Evolutionary conservation across 2,888 invertebrate species (phyloP), one percentile per base, ranked within the genome.

Genomic region (Hylaea fasciaria): DNA sequence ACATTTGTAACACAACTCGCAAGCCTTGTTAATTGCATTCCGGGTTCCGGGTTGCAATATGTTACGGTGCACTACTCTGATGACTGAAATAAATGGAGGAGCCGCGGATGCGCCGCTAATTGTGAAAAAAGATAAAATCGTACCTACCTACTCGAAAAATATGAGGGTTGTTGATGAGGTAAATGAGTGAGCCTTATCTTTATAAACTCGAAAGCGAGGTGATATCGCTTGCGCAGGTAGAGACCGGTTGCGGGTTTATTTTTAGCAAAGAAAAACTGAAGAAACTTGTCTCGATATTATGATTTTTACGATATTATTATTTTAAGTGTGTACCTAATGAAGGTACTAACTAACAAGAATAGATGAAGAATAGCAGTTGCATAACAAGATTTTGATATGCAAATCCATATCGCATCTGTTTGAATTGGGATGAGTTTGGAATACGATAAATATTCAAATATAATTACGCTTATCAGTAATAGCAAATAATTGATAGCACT

Each of bases 11-110:
- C 22, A 5, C 22, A 22, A 73, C 72, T 70, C 70, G 70, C 66
- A 71, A 65, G 72, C 70, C 67, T 72, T 75, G 72, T 72, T 81
- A 78, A 80, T 81, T 77, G 73, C 78, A 79, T 77, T 72, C 72
- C 72, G 61, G 66, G 60, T 77, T 72, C 72, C 72, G 61, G 66
- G 60, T 54, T 65, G 66, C 54, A 66, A 67, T 69, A 67, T 11
- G 35, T 5, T 11, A 53, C 48, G 58, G 32, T 32, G 45, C 51
- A 39, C 57, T 57, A 64, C 61, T 57, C 29, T 56, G 14, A 41
- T 29, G 43, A 53, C 48, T 57, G 55, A 56, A 64, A 52, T 47
- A 29, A 50, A 10, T 5, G 22, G 22, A 22, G 22, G 35, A 39
- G 46, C 41, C 9, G 9, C 9, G 35, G 35, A 11, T 8, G 9